Conservation (phyloP, 1,140 invertebrate species). For the Helicoverpa armigera region DNA sequence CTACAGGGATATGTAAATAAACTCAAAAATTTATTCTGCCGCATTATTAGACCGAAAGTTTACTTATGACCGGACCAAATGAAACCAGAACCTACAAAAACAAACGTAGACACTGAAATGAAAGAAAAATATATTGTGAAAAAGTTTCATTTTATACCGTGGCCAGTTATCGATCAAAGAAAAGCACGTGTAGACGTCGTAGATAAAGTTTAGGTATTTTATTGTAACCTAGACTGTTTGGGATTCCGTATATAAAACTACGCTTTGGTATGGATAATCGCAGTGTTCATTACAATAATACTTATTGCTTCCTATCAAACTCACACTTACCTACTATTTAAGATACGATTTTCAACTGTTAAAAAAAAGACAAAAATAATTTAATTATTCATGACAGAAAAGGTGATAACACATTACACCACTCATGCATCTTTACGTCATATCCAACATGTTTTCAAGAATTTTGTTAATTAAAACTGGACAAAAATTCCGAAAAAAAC, state of each 20-base stretch:
- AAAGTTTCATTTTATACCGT: background rate
- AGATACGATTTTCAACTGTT: no score
- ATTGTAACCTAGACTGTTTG: background rate
- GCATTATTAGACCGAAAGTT: constrained; percentile 36
- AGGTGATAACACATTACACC: no score
- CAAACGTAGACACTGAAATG: constrained; percentile 40
- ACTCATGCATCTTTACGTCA: no score
- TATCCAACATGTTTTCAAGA: no score
- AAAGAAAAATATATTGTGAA: constrained; percentile 43
- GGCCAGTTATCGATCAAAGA: background rate
- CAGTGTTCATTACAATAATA: no score
- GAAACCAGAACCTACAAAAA: constrained; percentile 2
- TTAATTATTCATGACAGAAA: no score
- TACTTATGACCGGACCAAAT: constrained; percentile 11
- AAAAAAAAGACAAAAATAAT: no score
- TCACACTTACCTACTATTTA: no score
- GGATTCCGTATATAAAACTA: background rate
- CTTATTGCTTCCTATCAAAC: no score
- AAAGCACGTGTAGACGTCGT: background rate
- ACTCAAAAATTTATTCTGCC: constrained; percentile 12
- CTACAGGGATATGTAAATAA: constrained; percentile 23
- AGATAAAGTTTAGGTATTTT: background rate
- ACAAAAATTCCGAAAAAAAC: background rate
- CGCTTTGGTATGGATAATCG: no score
- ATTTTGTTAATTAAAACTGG: no score